phyloP scores from a whole-genome alignment of 2,797 vertebrate genomes.

The Sebastes vulpes region DNA sequence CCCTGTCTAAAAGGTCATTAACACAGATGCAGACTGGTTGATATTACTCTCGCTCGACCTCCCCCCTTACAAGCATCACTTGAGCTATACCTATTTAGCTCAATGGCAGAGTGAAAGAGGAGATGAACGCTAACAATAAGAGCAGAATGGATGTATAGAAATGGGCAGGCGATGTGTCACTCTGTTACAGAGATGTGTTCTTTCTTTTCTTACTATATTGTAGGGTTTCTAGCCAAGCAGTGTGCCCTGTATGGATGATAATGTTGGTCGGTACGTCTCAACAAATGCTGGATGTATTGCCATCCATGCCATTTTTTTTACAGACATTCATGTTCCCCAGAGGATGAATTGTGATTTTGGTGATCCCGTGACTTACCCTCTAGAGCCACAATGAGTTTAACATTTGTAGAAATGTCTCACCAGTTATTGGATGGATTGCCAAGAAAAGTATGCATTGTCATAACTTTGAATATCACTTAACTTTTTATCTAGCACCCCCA shows the following conservation, averaged over 20 bases:
- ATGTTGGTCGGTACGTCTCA: neutral
- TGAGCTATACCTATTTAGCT: neutral
- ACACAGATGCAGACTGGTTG: neutral
- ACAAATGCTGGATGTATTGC: neutral
- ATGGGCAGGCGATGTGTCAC: neutral
- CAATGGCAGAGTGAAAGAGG: constrained; percentile 42
- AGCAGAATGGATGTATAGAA: constrained; percentile 70
- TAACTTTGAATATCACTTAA: neutral
- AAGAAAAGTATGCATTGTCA: neutral
- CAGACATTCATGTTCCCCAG: neutral
- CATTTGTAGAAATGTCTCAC: neutral
- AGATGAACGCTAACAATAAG: constrained; percentile 80
- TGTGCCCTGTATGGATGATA: neutral
- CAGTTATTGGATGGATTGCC: neutral
- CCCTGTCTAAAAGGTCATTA: constrained; percentile 12
- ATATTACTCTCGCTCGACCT: constrained; percentile 9
- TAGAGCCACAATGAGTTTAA: neutral
- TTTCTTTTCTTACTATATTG: neutral
- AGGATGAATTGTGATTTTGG: too few species aligned
- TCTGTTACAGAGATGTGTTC: neutral
- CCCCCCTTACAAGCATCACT: constrained; percentile 1
- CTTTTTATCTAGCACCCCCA: neutral
- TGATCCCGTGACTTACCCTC: too few species aligned
- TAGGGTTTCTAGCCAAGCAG: neutral
- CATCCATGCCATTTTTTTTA: neutral